These are phyloP conservation scores for Mellilla xanthometata DNA, from an alignment of 2,888 invertebrate species.

Conservation along the genomic window DNA sequence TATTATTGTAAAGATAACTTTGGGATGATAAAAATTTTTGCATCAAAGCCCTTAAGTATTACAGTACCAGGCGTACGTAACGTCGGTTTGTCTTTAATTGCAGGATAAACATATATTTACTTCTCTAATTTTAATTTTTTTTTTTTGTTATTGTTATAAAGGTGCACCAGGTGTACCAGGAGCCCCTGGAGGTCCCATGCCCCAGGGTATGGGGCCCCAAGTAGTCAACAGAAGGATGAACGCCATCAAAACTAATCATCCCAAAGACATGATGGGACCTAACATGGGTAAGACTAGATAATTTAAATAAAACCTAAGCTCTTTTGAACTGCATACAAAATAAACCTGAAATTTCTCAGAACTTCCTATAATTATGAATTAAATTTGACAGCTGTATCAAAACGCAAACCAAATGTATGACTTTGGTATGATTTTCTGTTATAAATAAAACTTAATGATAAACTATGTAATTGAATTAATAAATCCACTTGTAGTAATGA, in stretches of 20 bases:
- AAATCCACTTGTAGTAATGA: slow-evolving; percentile 37
- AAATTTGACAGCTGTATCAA: slow-evolving; percentile 8
- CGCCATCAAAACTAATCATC: slow-evolving; percentile 93
- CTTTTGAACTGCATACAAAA: too few relatives aligned
- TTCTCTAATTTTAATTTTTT: too few relatives aligned
- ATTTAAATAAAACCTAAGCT: slow-evolving; percentile 1
- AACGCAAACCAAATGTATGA: slow-evolving; percentile 22
- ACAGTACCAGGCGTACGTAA: too few relatives aligned
- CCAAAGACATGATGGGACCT: slow-evolving; percentile 89
- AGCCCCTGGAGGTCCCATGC: slow-evolving; percentile 71
- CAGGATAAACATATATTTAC: too few relatives aligned
- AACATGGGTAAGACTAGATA: slow-evolving; percentile 87
- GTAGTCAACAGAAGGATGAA: slow-evolving; percentile 90
- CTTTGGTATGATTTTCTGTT: slow-evolving; percentile 17
- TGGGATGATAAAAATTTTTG: too few relatives aligned
- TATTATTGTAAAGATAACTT: too few relatives aligned
- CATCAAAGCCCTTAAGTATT: too few relatives aligned
- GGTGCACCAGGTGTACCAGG: slow-evolving; percentile 61
- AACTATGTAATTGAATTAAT: not conserved
- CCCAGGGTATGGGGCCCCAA: slow-evolving; percentile 78
- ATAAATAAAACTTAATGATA: not conserved
- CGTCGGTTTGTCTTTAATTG: too few relatives aligned
- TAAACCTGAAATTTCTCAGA: too few relatives aligned
- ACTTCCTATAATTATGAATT: not conserved
- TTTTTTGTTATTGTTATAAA: slow-evolving; percentile 15